Evolutionary conservation across 2,797 vertebrate species (phyloP).

Genomic region (Parauchenoglanis punctatus): DNA sequence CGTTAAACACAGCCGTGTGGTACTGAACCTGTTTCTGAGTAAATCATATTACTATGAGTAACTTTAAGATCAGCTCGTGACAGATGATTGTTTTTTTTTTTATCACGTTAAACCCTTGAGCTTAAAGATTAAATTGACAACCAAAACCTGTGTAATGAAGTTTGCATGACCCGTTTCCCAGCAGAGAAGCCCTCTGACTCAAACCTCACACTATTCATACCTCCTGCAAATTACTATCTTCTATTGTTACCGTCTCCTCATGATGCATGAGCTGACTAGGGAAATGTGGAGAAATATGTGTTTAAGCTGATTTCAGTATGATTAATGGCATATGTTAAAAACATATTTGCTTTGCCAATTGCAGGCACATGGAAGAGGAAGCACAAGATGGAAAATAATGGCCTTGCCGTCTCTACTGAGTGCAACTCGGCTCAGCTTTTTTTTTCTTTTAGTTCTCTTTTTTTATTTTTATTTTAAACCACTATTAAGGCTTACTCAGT

Average conservation of each 20-base stretch:
- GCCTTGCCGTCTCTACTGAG: conserved; percentile 24
- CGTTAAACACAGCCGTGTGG: not conserved
- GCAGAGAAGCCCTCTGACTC: conserved; percentile 32
- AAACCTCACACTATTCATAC: conserved; percentile 27
- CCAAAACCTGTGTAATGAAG: conserved; percentile 11
- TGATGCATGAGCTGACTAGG: conserved; percentile 23
- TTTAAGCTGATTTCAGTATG: conserved; percentile 38
- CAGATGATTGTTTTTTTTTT: not conserved
- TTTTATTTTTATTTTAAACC: not conserved
- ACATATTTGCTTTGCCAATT: conserved; percentile 46
- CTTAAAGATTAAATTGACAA: conserved; percentile 41
- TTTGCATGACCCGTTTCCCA: conserved; percentile 31
- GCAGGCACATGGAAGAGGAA: conserved; percentile 32
- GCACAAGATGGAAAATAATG: conserved; percentile 38
- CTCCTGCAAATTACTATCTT: conserved; percentile 34
- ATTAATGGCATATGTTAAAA: conserved; percentile 49
- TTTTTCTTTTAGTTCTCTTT: not conserved
- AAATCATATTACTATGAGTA: not conserved
- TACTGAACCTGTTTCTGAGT: not conserved
- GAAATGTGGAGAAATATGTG: conserved; percentile 20
- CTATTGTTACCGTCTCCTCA: not conserved
- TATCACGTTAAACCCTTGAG: conserved; percentile 16
- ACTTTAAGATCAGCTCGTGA: not conserved
- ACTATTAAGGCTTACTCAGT: not conserved
- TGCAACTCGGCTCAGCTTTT: not conserved